A percentile compares a stretch with the other conserved stretches of the same genome.
phyloP scores from a whole-genome alignment of 2,113 vertebrate species.

The Ia io region DNA sequence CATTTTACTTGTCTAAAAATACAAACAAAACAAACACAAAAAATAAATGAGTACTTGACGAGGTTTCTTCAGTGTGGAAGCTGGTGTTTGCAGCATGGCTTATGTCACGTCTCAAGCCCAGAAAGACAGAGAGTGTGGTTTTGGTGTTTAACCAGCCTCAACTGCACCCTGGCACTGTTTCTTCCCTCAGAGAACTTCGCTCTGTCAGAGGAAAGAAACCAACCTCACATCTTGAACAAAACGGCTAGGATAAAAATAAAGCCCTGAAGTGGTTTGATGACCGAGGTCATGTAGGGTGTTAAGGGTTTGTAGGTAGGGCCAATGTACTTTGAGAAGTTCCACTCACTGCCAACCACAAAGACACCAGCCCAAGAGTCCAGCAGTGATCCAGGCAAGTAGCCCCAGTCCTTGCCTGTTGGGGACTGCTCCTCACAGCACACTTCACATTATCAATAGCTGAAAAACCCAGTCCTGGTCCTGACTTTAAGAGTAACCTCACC shows the following conservation, averaged over 20 bases:
- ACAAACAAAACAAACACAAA: slow-evolving; percentile 51
- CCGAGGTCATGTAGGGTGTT: slow-evolving; percentile 76
- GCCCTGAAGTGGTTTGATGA: slow-evolving; percentile 83
- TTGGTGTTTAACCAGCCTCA: slow-evolving; percentile 85
- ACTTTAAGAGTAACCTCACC: slow-evolving; percentile 69
- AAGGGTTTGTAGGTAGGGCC: slow-evolving; percentile 62
- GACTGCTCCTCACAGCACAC: slow-evolving; percentile 32
- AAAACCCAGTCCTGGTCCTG: slow-evolving; percentile 62
- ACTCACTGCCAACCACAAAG: slow-evolving; percentile 74
- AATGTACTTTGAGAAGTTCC: slow-evolving; percentile 70
- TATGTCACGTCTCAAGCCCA: slow-evolving; percentile 85
- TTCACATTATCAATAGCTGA: slow-evolving; percentile 62
- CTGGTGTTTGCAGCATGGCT: slow-evolving; percentile 76
- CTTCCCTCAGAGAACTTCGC: slow-evolving; percentile 77
- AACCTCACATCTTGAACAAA: slow-evolving; percentile 76
- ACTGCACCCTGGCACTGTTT: slow-evolving; percentile 87
- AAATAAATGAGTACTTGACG: slow-evolving; percentile 11
- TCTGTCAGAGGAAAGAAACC: slow-evolving; percentile 78
- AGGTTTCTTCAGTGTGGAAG: slow-evolving; percentile 49
- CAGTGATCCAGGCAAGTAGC: slow-evolving; percentile 39
- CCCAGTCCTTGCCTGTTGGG: slow-evolving; percentile 52
- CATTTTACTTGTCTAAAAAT: slow-evolving; percentile 52
- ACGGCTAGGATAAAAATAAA: slow-evolving; percentile 82
- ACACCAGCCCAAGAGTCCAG: background rate
- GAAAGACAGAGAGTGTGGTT: slow-evolving; percentile 83